A percentile compares a stretch with the other conserved stretches of the same genome.
Conservation (phyloP, 2,113 vertebrate genomes). For the Cavia aperea region DNA sequence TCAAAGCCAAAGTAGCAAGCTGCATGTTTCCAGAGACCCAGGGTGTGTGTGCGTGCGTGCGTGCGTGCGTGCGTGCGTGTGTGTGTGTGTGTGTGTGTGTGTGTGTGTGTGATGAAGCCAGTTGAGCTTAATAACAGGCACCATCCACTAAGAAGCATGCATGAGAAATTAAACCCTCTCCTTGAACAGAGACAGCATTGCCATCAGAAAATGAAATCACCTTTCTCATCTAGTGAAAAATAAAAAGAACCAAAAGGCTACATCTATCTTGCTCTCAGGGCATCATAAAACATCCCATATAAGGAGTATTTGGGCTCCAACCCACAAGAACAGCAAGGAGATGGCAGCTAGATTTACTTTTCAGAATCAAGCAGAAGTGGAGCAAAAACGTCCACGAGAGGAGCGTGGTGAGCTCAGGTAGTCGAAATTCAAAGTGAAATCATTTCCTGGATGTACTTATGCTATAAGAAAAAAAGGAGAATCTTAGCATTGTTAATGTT, state of each 20-base stretch:
- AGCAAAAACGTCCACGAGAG: neutral
- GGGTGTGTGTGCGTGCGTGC: neutral
- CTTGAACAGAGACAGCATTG: constrained; percentile 39
- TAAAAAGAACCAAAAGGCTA: neutral
- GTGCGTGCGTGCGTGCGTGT: neutral
- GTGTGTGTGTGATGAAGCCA: constrained; percentile 42
- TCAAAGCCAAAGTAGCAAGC: constrained; percentile 35
- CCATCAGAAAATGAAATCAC: neutral
- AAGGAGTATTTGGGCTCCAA: neutral
- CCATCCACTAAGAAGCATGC: constrained; percentile 16
- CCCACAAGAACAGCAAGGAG: accelerated
- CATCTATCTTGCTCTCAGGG: neutral
- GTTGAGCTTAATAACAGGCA: constrained; percentile 52
- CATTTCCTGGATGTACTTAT: neutral
- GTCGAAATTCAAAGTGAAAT: neutral
- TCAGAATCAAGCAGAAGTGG: neutral
- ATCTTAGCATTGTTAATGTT: neutral
- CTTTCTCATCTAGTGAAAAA: constrained; percentile 14
- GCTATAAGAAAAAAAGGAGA: neutral
- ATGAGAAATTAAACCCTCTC: constrained; percentile 52
- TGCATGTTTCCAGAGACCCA: constrained; percentile 49
- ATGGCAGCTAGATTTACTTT: neutral
- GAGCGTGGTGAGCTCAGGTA: neutral
- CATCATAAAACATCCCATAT: accelerated
- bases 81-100: neutral